Evolutionary conservation across 30 jellyfish, hydroid and myxozoan species (phyloP).

Genomic region (Pelagia noctiluca): DNA sequence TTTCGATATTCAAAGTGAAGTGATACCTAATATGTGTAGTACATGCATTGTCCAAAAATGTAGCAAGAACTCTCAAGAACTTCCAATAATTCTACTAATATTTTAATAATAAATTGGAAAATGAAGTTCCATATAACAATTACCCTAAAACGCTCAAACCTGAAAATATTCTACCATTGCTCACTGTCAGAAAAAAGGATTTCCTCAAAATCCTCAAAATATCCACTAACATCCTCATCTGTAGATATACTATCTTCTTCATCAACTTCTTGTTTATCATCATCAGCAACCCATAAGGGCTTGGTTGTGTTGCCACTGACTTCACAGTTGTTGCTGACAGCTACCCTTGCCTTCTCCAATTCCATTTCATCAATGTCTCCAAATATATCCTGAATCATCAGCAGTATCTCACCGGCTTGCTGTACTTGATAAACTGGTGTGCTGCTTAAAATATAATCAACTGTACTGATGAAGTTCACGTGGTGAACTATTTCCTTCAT

Average conservation of each 20-base stretch:
- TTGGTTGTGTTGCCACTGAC: not conserved
- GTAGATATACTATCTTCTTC: not conserved
- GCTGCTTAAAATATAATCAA: constrained; percentile 27
- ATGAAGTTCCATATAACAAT: too few species aligned
- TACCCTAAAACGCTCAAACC: too few species aligned
- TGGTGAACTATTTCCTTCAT: constrained; percentile 5
- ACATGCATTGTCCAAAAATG: too few species aligned
- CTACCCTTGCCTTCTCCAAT: constrained; percentile 3
- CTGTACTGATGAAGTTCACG: constrained; percentile 3
- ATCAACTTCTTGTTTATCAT: constrained; percentile 3
- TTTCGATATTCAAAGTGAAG: too few species aligned
- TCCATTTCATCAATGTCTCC: constrained; percentile 3
- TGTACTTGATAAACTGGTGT: constrained; percentile 1
- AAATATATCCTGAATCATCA: constrained; percentile 20
- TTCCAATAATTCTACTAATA: not conserved
- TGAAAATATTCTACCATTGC: too few species aligned
- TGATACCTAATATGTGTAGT: too few species aligned
- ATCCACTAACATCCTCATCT: constrained; percentile 8
- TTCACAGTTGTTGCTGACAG: constrained; percentile 6
- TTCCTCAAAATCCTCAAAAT: constrained; percentile 2
- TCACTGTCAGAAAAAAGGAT: not conserved
- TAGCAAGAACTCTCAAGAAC: not conserved
- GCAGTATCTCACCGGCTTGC: constrained; percentile 11
- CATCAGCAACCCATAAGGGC: constrained; percentile 1
- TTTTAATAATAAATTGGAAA: too few species aligned